Percentiles rank a stretch among this genome's conserved stretches.
phyloP scores from a whole-genome alignment of 2,113 vertebrate genomes.

The Anser cygnoides region DNA sequence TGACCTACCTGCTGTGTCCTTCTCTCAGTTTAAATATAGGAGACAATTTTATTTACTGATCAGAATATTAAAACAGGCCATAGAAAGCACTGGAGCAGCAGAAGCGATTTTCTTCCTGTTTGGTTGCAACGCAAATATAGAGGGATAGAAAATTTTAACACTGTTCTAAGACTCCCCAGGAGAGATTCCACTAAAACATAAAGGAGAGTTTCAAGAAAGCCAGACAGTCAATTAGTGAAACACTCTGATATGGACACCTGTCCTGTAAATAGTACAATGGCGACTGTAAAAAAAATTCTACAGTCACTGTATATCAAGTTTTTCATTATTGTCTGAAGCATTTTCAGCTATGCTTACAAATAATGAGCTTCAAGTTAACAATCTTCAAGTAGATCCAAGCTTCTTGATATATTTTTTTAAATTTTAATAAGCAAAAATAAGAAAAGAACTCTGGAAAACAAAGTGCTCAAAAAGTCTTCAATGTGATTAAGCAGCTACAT shows the following conservation, averaged over 20 bases:
- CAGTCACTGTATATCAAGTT: not conserved
- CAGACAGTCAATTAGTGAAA: not conserved
- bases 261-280: accelerated
- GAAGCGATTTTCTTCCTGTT: accelerated
- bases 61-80: not conserved
- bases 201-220: not conserved
- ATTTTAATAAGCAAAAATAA: not conserved
- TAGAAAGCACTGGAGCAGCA: not conserved
- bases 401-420: not conserved
- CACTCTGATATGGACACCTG: not conserved
- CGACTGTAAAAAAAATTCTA: not conserved
- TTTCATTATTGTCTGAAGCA: not conserved
- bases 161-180: not conserved
- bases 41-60: not conserved
- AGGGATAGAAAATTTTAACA: not conserved
- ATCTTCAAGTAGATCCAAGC: not conserved
- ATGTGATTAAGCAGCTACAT: not conserved
- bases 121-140: not conserved
- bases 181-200: not conserved
- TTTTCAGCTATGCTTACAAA: not conserved
- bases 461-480: not conserved
- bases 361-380: not conserved
- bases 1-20: not conserved
- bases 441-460: not conserved
- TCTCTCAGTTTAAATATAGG: not conserved